Percentiles rank a stretch among this genome's conserved stretches.
These are phyloP conservation scores for Calameuta pallipes DNA, from an alignment of 2,888 invertebrate species.

Conservation along the genomic window DNA sequence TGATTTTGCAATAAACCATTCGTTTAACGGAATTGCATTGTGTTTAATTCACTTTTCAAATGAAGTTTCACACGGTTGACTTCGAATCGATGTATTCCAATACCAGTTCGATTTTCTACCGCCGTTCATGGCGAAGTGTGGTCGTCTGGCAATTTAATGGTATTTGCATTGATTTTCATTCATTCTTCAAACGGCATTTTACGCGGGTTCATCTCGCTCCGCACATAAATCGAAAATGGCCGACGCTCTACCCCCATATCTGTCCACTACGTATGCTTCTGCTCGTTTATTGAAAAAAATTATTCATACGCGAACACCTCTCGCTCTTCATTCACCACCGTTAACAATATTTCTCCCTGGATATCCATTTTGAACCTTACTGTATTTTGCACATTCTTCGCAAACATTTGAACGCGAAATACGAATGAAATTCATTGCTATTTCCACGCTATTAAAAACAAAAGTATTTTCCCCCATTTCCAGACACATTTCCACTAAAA, in stretches of 20 bases:
- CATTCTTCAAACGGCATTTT: background rate
- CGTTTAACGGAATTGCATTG: background rate
- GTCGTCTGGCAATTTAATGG: background rate
- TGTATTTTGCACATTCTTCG: background rate
- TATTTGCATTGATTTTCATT: background rate
- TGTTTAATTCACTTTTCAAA: background rate
- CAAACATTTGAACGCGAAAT: background rate
- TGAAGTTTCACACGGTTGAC: background rate
- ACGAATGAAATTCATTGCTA: background rate
- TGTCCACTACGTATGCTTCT: background rate
- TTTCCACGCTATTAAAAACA: background rate
- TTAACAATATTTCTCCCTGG: background rate
- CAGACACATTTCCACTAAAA: background rate
- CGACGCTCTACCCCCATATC: background rate
- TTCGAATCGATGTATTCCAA: background rate
- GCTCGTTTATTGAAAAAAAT: background rate
- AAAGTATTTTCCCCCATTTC: background rate
- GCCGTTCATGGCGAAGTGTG: background rate
- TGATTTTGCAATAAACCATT: background rate
- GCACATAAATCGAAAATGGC: background rate
- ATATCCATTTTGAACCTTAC: background rate
- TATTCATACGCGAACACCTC: background rate
- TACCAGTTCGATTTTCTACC: background rate
- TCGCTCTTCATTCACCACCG: background rate
- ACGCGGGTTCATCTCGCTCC: background rate